Percentiles rank a stretch among this genome's conserved stretches.
These are phyloP conservation scores for Tarsius wallacei DNA, from an alignment of 2,797 vertebrate species.

Conservation along the genomic window DNA sequence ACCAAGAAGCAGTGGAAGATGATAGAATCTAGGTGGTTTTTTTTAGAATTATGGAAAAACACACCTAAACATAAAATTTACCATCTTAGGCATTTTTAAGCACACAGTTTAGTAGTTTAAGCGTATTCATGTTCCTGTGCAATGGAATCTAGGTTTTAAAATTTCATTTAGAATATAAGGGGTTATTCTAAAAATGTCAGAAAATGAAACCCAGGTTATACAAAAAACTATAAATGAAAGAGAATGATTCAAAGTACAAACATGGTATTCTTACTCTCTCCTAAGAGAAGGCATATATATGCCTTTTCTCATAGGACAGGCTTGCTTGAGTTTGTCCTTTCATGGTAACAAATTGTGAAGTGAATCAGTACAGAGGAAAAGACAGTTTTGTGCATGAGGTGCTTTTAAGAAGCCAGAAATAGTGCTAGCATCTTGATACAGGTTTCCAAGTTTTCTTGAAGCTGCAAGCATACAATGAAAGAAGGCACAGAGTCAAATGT, in stretches of 20 bases:
- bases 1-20: not conserved
- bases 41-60: not conserved
- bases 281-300: not conserved
- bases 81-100: not conserved
- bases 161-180: not conserved
- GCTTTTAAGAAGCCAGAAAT: not conserved
- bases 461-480: not conserved
- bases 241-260: not conserved
- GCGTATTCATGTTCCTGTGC: not conserved
- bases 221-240: not conserved
- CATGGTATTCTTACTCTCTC: not conserved
- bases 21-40: not conserved
- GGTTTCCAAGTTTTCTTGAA: constrained; percentile 11
- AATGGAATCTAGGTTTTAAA: not conserved
- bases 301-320: not conserved
- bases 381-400: not conserved
- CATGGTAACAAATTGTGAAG: not conserved
- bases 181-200: constrained; percentile 5
- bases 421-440: not conserved
- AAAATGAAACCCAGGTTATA: not conserved
- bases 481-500: not conserved
- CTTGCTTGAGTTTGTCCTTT: not conserved
- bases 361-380: not conserved
- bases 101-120: not conserved
- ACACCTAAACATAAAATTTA: not conserved